These are phyloP conservation scores for Liodrosophila aerea DNA, from an alignment of 2,888 invertebrate species.

Conservation along the genomic window DNA sequence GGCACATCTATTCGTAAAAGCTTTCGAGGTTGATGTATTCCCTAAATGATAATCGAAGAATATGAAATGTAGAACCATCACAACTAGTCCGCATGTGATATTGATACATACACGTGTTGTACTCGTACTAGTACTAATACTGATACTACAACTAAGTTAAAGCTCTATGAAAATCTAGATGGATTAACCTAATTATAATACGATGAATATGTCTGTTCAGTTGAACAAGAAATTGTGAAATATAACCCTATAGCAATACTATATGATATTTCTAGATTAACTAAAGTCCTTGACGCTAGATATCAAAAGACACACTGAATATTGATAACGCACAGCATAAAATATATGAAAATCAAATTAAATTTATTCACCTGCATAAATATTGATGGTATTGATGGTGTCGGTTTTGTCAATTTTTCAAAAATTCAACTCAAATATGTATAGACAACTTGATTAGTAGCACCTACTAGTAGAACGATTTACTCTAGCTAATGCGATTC, in stretches of 20 bases:
- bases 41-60: neutral
- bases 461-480: constrained; percentile 25
- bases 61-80: constrained; percentile 24
- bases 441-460: constrained; percentile 25
- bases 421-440: constrained; percentile 51
- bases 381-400: constrained; percentile 21
- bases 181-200: constrained; percentile 16
- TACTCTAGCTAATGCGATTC: constrained; percentile 23
- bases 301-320: constrained; percentile 17
- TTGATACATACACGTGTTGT: constrained; percentile 39
- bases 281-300: constrained; percentile 9
- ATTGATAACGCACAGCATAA: constrained; percentile 39
- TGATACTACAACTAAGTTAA: constrained; percentile 10
- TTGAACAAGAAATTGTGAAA: constrained; percentile 41
- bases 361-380: constrained; percentile 20
- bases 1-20: constrained; percentile 27
- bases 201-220: constrained; percentile 11
- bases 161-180: constrained; percentile 31
- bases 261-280: constrained; percentile 62
- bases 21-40: constrained; percentile 36
- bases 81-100: constrained; percentile 70
- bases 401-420: constrained; percentile 62
- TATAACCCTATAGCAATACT: constrained; percentile 65
- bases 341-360: neutral
- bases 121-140: constrained; percentile 18